phyloP scores from a whole-genome alignment of 2,113 vertebrate genomes.

The Speoplatyrhinus poulsoni region DNA sequence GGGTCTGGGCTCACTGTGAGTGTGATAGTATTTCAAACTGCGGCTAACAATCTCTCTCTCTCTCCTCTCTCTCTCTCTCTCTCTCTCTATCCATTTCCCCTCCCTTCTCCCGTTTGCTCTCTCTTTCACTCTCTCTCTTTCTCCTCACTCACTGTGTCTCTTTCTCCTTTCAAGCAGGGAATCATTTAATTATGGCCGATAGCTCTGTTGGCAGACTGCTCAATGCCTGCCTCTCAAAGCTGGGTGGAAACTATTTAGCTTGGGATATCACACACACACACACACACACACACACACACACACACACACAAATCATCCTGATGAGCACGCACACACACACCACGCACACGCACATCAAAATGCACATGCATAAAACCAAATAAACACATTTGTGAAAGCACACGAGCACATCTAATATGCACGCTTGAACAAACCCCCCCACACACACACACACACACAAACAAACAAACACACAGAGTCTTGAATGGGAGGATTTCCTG shows the following conservation, averaged over 20 bases:
- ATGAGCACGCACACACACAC: constrained; percentile 65
- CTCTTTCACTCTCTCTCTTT: constrained; percentile 25
- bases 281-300: constrained; percentile 25
- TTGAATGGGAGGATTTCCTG: constrained; percentile 72
- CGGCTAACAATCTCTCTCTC: constrained; percentile 50
- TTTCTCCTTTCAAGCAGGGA: constrained; percentile 76
- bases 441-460: constrained; percentile 19
- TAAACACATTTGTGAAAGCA: constrained; percentile 82
- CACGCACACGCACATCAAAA: constrained; percentile 53
- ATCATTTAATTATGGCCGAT: constrained; percentile 80
- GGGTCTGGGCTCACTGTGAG: constrained; percentile 46
- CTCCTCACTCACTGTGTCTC: constrained; percentile 59
- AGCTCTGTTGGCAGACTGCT: constrained; percentile 79
- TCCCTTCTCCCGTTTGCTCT: constrained; percentile 27
- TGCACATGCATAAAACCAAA: constrained; percentile 50
- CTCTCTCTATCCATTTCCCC: constrained; percentile 28
- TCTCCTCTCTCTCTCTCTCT: constrained; percentile 40
- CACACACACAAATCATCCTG: constrained; percentile 21
- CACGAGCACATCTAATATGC: constrained; percentile 42
- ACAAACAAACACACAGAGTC: constrained; percentile 29
- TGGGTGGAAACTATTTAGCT: constrained; percentile 78
- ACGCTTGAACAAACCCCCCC: constrained; percentile 1
- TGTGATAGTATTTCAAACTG: constrained; percentile 57
- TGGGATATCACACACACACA: constrained; percentile 64
- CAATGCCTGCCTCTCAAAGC: constrained; percentile 83